phyloP scores from a whole-genome alignment of 2,888 invertebrate species.

The Opisthograptis luteolata region DNA sequence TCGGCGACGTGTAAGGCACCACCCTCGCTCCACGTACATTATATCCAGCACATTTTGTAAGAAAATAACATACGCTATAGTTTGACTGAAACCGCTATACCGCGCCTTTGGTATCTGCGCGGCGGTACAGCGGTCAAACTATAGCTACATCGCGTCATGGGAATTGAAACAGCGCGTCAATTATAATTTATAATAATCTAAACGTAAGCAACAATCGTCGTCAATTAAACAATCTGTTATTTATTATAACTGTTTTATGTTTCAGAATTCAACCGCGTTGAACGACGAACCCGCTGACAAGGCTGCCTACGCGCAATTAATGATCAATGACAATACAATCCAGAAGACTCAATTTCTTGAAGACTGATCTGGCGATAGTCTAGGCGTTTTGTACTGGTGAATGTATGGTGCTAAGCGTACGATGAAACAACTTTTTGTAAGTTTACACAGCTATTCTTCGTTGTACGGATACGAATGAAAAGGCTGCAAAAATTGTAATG shows the following conservation, averaged over 20 bases:
- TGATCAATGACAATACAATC: slow-evolving; percentile 90
- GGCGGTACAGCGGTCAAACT: too few relatives aligned
- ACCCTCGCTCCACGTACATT: too few relatives aligned
- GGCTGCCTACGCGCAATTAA: slow-evolving; percentile 98
- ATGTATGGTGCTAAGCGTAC: slow-evolving; percentile 24
- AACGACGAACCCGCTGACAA: slow-evolving; percentile 97
- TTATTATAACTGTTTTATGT: slow-evolving; percentile 47
- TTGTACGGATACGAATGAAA: background rate
- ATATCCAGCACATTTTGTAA: too few relatives aligned
- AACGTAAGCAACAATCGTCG: too few relatives aligned
- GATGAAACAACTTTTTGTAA: background rate
- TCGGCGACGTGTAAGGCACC: too few relatives aligned
- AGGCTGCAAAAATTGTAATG: background rate
- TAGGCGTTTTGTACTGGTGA: slow-evolving; percentile 12
- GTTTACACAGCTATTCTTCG: background rate
- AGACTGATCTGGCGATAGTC: background rate
- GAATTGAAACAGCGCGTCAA: too few relatives aligned
- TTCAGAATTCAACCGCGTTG: slow-evolving; percentile 87
- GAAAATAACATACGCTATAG: too few relatives aligned
- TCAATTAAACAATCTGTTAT: too few relatives aligned
- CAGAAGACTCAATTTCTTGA: background rate
- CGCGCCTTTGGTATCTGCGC: too few relatives aligned
- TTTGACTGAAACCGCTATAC: too few relatives aligned
- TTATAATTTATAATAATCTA: too few relatives aligned
- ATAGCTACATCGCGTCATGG: too few relatives aligned